Conservation (phyloP, 2,888 invertebrate genomes). For the Trichogramma dendrolimi region DNA sequence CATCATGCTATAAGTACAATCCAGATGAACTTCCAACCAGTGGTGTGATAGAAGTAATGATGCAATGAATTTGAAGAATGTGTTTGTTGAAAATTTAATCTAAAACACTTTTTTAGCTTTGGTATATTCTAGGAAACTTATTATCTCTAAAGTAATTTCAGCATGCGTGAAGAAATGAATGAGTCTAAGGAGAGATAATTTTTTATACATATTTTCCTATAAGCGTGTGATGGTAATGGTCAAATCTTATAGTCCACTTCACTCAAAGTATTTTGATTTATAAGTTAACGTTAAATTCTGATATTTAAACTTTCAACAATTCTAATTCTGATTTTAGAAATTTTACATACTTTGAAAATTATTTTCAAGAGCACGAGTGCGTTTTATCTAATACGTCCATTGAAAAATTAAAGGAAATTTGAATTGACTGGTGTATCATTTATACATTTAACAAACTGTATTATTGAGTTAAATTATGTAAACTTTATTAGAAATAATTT, state of each 20-base stretch:
- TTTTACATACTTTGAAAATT: too few relatives aligned
- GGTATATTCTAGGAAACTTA: slow-evolving; percentile 7
- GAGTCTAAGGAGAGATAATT: slow-evolving; percentile 2
- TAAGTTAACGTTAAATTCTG: too few relatives aligned
- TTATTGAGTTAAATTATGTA: slow-evolving; percentile 14
- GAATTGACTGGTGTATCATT: too few relatives aligned
- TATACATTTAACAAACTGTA: not conserved
- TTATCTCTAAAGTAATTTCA: slow-evolving; percentile 4
- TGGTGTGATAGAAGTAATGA: slow-evolving; percentile 10
- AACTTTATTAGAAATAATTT: slow-evolving; percentile 14
- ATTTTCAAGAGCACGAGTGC: too few relatives aligned
- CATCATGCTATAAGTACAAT: slow-evolving; percentile 22
- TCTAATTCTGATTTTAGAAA: too few relatives aligned
- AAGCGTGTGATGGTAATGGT: not conserved
- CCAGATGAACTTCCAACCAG: slow-evolving; percentile 24
- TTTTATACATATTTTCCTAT: slow-evolving; percentile 5
- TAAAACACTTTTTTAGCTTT: slow-evolving; percentile 9
- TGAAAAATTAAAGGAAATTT: too few relatives aligned
- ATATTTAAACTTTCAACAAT: too few relatives aligned
- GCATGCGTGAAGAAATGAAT: slow-evolving; percentile 7
- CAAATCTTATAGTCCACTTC: too few relatives aligned
- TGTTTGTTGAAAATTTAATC: slow-evolving; percentile 9
- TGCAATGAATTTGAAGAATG: slow-evolving; percentile 6
- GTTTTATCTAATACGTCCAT: too few relatives aligned
- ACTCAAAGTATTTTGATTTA: too few relatives aligned